Evolutionary conservation across 2,113 vertebrate species (phyloP), one percentile per base, ranked within the genome.

Genomic region (Cisticola juncidis): DNA sequence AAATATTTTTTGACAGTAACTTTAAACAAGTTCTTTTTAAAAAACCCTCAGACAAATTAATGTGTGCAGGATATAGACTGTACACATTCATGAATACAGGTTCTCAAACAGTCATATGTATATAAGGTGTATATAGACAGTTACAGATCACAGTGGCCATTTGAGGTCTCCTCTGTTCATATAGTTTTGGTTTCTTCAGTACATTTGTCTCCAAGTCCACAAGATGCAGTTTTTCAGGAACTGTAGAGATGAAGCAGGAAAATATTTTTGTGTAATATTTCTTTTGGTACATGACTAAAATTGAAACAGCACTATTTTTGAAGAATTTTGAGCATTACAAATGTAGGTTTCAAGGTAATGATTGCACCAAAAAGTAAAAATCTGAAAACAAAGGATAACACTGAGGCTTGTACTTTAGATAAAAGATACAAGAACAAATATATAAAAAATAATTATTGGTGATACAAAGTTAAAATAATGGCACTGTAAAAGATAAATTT

Each of bases 281-380:
- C 95, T 96, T 97, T 88, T 74, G 94, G 66, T 92, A 96, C 82
- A 10, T 81, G 72, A 90, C 57, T 96, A 95, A 97, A 97, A 95
- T 96, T 95, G 89, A 96, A 97, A 86, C 48, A 26, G 78, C 74
- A 94, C 81, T 97, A 97, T 96, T 97, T 97, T 95, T 96, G 44
- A 97, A 96, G 86, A 80, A 65, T 79, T 94, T 95, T 96, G 80
- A 87, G 88, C 57, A 15, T 94, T 92, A 77, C 65, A 23, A 33
- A 23, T 68, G 40, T 89, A 82, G 76, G 64, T 61, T 84, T 86
- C 81, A 88, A 96, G 53, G 48, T 77, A 82, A 29, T 64, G 56
- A 78, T 68, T 68, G 26, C 44, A 84, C 56, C 58, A 40, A 62
- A 84, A 95, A 68, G 40, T 40, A 42, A 72, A 87, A 54, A 40